Evolutionary conservation across 2,797 vertebrate species (phyloP), one percentile per base, ranked within the genome.

Genomic region (Orestias chungarensis): DNA sequence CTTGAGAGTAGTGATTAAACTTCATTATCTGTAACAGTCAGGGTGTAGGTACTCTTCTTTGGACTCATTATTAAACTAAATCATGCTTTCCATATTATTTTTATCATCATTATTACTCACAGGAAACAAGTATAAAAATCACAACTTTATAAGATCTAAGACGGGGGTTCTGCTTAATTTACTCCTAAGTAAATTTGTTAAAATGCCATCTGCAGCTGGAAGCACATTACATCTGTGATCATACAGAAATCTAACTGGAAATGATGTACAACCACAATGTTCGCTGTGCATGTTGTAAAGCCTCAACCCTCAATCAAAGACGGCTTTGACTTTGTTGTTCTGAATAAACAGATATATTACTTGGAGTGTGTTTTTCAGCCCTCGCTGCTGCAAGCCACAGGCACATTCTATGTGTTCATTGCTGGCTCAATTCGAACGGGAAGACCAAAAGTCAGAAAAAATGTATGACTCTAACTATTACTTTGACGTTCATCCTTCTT

Each of bases 271-370:
- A 75, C 64, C 68, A 47, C 81, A 77, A 2, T 68, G 74, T 72
- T 76, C 77, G 85, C 85, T 70, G 57, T 75, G 72, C 70, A 71
- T 52, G 66, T 82, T 73, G 55, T 50, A 55, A 62, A 81, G 80
- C 83, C 76, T 57, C 74, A 72, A 68, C 71, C 81, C 64, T 87
- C 86, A 75, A 84, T 88, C 82, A 88, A 82, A 87, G 66, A 72
- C 75, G 68, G 71, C 57, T n/a, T n/a, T n/a, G n/a, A n/a, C 80
- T 87, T 87, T 89, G 88, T 88, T 85, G 74, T 83, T 74, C 78
- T 79, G 79, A 81, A 81, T 86, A 89, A 91, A 88, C 85, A 79
- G 82, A 80, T 73, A 70, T 83, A 82, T 85, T 86, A 89, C 77
- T 66, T 50, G 6, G 73, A 80, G 79, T 80, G 74, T 70, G 83